phyloP scores from a whole-genome alignment of 2,888 invertebrate genomes.

The Alviniconcha strummeri region DNA sequence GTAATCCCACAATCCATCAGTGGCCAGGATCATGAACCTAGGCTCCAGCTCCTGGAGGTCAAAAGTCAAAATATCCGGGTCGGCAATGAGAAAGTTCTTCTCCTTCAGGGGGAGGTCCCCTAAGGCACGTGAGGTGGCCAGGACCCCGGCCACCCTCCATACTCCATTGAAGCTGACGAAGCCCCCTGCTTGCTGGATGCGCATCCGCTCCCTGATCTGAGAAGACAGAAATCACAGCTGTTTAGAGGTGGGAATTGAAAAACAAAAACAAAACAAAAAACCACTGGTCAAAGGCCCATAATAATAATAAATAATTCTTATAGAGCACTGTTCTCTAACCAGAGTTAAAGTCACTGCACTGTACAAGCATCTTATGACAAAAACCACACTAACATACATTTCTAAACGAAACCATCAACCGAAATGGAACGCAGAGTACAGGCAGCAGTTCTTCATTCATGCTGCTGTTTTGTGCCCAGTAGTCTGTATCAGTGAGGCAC shows the following conservation, averaged over 20 bases:
- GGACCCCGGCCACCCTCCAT: slow-evolving; percentile 95
- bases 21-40: slow-evolving; percentile 92
- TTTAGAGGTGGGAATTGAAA: not conserved
- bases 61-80: slow-evolving; percentile 95
- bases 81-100: slow-evolving; percentile 93
- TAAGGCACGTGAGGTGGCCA: slow-evolving; percentile 94
- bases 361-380: too few relatives aligned
- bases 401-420: too few relatives aligned
- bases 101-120: slow-evolving; percentile 96
- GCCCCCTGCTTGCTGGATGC: slow-evolving; percentile 96
- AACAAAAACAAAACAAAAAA: not conserved
- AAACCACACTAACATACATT: too few relatives aligned
- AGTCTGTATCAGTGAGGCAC: too few relatives aligned
- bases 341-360: too few relatives aligned
- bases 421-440: too few relatives aligned
- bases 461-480: too few relatives aligned
- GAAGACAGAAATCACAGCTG: not conserved
- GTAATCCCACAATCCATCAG: slow-evolving; percentile 97
- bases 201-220: slow-evolving; percentile 89
- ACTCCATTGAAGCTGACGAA: slow-evolving; percentile 96
- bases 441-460: too few relatives aligned
- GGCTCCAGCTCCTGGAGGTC: slow-evolving; percentile 89
- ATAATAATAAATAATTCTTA: not conserved
- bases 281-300: not conserved
- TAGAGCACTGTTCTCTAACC: not conserved